A percentile compares a stretch with the other conserved stretches of the same genome.
Evolutionary conservation across 2,888 invertebrate genomes (phyloP).

Genomic region (Masnerella sp.): DNA sequence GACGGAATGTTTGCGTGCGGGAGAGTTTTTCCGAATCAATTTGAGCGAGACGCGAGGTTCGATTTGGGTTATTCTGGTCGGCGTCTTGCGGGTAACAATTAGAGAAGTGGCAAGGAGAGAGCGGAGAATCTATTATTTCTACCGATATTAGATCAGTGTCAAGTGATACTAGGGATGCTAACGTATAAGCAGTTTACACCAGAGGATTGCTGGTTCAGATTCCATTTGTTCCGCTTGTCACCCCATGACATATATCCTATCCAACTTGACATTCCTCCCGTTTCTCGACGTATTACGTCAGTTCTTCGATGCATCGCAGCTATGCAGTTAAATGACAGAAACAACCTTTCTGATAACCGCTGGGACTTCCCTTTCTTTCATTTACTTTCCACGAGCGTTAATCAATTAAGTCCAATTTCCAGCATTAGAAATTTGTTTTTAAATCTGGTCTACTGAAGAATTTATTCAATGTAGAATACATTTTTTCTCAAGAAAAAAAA

Average conservation of each 20-base stretch:
- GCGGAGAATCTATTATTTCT: conserved; percentile 64
- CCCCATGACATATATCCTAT: conserved; percentile 75
- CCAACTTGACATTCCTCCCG: conserved; percentile 64
- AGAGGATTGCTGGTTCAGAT: conserved; percentile 77
- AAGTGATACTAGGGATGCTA: conserved; percentile 64
- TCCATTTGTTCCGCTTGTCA: conserved; percentile 78
- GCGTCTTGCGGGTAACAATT: conserved; percentile 38
- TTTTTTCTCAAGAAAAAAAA: too few species aligned
- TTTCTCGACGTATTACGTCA: conserved; percentile 60
- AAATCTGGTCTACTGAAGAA: too few species aligned
- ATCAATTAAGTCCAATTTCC: conserved; percentile 1
- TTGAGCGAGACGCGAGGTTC: not conserved
- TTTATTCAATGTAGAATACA: too few species aligned
- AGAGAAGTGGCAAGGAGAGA: conserved; percentile 49
- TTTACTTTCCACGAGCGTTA: too few species aligned
- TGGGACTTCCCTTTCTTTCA: too few species aligned
- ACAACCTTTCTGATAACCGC: conserved; percentile 50
- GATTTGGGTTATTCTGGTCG: not conserved
- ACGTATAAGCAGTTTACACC: conserved; percentile 71
- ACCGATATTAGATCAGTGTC: conserved; percentile 72
- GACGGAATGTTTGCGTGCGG: not conserved
- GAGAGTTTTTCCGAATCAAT: not conserved
- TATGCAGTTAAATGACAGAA: conserved; percentile 50
- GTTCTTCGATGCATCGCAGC: conserved; percentile 52
- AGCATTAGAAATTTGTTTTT: too few species aligned